Base-by-base conservation (phyloP, 2,888 invertebrate genomes). In the Tenthredo amoena region DNA sequence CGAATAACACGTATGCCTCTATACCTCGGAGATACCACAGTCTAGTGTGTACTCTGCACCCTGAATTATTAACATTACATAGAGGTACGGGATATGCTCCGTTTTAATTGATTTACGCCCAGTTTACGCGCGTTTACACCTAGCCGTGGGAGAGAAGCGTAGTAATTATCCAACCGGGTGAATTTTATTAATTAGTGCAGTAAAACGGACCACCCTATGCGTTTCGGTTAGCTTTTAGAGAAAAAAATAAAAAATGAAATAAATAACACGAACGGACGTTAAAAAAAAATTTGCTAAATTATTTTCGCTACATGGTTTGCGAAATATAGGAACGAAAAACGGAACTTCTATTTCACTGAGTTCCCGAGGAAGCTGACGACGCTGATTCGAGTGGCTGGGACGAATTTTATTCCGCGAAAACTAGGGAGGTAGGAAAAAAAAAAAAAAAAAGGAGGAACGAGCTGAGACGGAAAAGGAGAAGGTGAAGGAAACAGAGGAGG, bases 301-400 rank as follows among this genome's bases (percentile, higher is more conserved):
- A 43, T 43, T 43, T 43, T 43, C 43, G 12, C 10, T 43, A 43
- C 10, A 26, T 26, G 26, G 26, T 43, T 15, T 15, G 47, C 47
- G 15, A 6, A 7, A n/a, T 10, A 12, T n/a, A n/a, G n/a, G 7
- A n/a, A n/a, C n/a, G n/a, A n/a, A 55, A n/a, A 26, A 26, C 18
- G 26, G 26, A 12, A 2, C 40, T 0, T 26, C 40, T n/a, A 74
- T 26, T 68, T 68, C 26, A 68, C 12, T 9, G 34, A 26, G 26
- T 31, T 47, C 26, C 50, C 15, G 76, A 50, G 7, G 37, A 62
- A 62, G 81, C 62, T 81, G 62, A 81, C 62, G 37, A 37, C 40
- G 81, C 62, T 40, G 81, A 81, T 81, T 81, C 58, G 40, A 81
- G 81, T 62, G 81, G 40, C 15, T 81, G 18, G 55, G 77, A 50